Evolutionary conservation across 2,113 vertebrate species (phyloP).

Genomic region (Heterochromis multidens): DNA sequence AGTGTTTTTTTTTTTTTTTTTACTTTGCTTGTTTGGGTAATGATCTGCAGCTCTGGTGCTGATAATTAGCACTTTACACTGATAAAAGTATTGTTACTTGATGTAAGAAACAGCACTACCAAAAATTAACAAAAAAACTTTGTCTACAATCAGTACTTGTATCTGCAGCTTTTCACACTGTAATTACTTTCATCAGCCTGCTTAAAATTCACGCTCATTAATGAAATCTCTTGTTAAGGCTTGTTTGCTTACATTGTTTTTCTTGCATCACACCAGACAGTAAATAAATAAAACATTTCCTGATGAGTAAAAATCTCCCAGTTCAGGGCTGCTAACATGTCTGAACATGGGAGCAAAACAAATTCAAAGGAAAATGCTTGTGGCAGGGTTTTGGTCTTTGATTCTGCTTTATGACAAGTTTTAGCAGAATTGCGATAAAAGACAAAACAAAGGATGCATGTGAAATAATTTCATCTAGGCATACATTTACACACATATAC

Average conservation of each 20-base stretch:
- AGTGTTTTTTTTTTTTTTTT: slow-evolving; percentile 4
- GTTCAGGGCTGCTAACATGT: not conserved
- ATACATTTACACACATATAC: not conserved
- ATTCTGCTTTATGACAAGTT: not conserved
- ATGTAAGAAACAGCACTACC: not conserved
- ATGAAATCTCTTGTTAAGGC: not conserved
- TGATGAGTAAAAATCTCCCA: not conserved
- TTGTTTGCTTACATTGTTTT: slow-evolving; percentile 6
- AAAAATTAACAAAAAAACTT: not conserved
- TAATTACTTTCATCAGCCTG: slow-evolving; percentile 18
- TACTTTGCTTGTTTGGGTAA: slow-evolving; percentile 22
- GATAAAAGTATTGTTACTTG: not conserved
- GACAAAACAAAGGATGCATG: not conserved
- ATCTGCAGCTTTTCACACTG: not conserved
- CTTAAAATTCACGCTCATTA: slow-evolving; percentile 31
- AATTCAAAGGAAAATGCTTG: not conserved
- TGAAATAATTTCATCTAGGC: not conserved
- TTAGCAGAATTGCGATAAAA: not conserved
- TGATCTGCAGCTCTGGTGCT: not conserved
- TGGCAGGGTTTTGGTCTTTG: not conserved
- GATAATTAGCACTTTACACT: slow-evolving; percentile 1
- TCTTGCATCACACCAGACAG: not conserved
- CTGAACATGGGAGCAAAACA: not conserved
- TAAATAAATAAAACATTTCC: not conserved
- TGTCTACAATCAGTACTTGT: not conserved